These are phyloP conservation scores for Erythrocercus mccallii DNA, from an alignment of 2,113 vertebrate species.

Conservation along the genomic window DNA sequence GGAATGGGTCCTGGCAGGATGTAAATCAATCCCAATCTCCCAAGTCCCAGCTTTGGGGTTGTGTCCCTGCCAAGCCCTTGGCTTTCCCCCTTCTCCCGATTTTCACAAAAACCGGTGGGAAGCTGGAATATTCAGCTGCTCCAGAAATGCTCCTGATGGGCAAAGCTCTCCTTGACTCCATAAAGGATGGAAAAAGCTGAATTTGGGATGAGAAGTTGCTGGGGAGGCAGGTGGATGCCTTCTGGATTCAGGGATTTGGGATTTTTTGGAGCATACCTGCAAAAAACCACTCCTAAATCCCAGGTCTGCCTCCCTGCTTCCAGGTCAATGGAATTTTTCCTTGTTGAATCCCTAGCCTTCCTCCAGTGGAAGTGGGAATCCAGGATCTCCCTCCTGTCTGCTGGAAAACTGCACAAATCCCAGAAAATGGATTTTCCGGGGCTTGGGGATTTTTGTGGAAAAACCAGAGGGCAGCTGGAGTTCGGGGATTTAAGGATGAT, in stretches of 20 bases:
- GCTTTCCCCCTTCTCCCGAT: neutral
- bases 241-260: neutral
- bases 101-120: neutral
- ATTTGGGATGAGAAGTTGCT: neutral
- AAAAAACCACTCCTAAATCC: neutral
- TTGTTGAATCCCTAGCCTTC: neutral
- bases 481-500: neutral
- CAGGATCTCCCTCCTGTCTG: neutral
- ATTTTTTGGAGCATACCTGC: neutral
- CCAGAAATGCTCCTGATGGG: neutral
- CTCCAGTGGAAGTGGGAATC: neutral
- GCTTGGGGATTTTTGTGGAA: constrained; percentile 26
- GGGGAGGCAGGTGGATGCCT: accelerated
- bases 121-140: neutral
- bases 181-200: neutral
- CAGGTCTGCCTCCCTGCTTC: neutral
- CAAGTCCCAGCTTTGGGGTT: neutral
- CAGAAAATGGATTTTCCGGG: constrained; percentile 58
- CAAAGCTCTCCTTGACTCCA: neutral
- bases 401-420: constrained; percentile 45
- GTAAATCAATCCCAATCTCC: neutral
- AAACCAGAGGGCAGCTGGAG: constrained; percentile 8
- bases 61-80: neutral
- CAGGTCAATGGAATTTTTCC: neutral
- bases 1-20: neutral